Evolutionary conservation across 2,888 invertebrate genomes (phyloP).

Genomic region (Netelia inedita): DNA sequence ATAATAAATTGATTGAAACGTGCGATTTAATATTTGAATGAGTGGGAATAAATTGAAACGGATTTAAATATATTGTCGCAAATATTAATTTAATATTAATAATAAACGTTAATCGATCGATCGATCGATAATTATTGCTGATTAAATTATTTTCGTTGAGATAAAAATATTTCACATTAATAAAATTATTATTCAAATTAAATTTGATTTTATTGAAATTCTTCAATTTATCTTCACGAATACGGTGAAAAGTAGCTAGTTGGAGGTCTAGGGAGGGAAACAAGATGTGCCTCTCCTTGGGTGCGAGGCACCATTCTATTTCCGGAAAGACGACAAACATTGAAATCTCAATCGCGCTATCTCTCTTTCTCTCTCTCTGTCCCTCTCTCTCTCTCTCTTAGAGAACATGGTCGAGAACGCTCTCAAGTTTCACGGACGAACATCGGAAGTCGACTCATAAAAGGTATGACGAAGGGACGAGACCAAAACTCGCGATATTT

Average conservation of each 20-base stretch:
- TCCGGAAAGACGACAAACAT: constrained; percentile 77
- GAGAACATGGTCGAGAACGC: constrained; percentile 9
- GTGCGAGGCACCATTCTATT: constrained; percentile 73
- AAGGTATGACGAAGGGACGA: constrained; percentile 34
- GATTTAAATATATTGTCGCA: no score
- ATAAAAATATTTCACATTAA: no score
- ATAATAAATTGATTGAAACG: no score
- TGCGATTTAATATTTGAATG: no score
- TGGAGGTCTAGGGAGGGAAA: not conserved
- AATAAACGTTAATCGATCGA: no score
- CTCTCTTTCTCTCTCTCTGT: constrained; percentile 2
- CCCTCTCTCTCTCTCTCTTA: not conserved
- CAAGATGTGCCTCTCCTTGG: constrained; percentile 32
- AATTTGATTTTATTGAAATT: no score
- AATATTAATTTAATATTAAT: no score
- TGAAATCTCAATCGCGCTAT: constrained; percentile 55
- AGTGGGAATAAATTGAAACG: no score
- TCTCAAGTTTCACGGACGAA: constrained; percentile 64
- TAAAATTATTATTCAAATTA: no score
- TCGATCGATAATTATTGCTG: no score
- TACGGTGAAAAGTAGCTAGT: not conserved
- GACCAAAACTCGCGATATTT: not conserved
- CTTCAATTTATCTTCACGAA: not conserved
- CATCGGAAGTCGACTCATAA: constrained; percentile 69
- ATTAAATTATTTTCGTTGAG: no score